phyloP scores from a whole-genome alignment of 2,113 vertebrate genomes.

The Amblyopsis rosae region DNA sequence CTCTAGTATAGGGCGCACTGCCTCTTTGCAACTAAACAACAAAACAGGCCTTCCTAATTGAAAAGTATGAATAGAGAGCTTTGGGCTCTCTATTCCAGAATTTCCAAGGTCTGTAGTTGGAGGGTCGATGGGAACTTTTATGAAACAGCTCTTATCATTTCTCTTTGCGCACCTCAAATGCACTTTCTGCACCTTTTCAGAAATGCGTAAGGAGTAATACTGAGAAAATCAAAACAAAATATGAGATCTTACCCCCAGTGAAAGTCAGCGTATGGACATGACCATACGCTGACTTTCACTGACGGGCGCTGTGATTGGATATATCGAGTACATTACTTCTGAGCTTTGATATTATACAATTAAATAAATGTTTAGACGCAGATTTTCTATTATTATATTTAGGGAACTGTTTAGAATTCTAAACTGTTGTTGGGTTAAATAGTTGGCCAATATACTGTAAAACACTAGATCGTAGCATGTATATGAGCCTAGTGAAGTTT shows the following conservation, averaged over 20 bases:
- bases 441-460: conserved; percentile 23
- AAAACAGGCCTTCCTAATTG: conserved; percentile 23
- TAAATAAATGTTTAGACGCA: too few relatives aligned
- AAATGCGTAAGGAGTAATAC: conserved; percentile 3
- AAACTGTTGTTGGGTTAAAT: conserved; percentile 3
- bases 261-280: not conserved
- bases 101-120: conserved; percentile 28
- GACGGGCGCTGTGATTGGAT: not conserved
- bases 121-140: conserved; percentile 7
- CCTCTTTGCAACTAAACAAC: conserved; percentile 4
- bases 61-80: conserved; percentile 12
- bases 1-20: not conserved
- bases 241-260: not conserved
- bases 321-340: not conserved
- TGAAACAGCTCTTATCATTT: conserved; percentile 29
- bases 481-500: conserved; percentile 31
- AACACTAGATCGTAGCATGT: conserved; percentile 14
- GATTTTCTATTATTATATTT: not conserved
- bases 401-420: not conserved
- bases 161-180: conserved; percentile 4
- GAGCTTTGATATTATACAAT: not conserved
- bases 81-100: not conserved
- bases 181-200: not conserved
- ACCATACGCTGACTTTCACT: too few relatives aligned
- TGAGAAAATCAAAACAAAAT: not conserved